Conservation (phyloP, 2,888 invertebrate genomes). For the Xanthia togata region DNA sequence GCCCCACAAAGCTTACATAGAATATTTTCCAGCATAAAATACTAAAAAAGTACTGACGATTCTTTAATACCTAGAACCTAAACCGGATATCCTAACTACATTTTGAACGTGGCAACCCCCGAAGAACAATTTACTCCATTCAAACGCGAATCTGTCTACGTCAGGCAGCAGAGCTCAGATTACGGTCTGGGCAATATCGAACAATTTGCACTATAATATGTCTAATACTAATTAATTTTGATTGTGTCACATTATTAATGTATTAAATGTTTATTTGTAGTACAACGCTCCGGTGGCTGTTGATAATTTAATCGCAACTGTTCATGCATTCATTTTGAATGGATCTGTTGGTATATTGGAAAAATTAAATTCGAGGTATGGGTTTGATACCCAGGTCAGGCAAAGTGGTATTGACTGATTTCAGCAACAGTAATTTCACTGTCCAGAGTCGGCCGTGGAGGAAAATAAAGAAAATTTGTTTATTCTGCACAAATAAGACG, state of each 20-base stretch:
- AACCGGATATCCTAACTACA: constrained; percentile 39
- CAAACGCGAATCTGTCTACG: constrained; percentile 42
- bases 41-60: constrained; percentile 14
- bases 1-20: not conserved
- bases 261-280: constrained; percentile 17
- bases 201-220: constrained; percentile 23
- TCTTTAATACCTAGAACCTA: constrained; percentile 16
- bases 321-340: not conserved
- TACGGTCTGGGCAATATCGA: constrained; percentile 45
- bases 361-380: not conserved
- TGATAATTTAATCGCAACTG: constrained; percentile 8
- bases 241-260: not conserved
- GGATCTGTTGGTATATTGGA: not conserved
- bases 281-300: not conserved
- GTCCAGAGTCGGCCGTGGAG: not conserved
- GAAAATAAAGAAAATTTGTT: not conserved
- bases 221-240: constrained; percentile 33
- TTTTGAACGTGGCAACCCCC: constrained; percentile 31
- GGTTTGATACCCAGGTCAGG: not conserved
- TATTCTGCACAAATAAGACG: not conserved
- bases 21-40: constrained; percentile 2
- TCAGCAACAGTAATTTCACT: not conserved
- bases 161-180: constrained; percentile 44
- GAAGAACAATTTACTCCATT: constrained; percentile 54
- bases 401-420: not conserved